These are phyloP conservation scores for Gymnarchus niloticus DNA, from an alignment of 2,113 vertebrate species.

Conservation along the genomic window DNA sequence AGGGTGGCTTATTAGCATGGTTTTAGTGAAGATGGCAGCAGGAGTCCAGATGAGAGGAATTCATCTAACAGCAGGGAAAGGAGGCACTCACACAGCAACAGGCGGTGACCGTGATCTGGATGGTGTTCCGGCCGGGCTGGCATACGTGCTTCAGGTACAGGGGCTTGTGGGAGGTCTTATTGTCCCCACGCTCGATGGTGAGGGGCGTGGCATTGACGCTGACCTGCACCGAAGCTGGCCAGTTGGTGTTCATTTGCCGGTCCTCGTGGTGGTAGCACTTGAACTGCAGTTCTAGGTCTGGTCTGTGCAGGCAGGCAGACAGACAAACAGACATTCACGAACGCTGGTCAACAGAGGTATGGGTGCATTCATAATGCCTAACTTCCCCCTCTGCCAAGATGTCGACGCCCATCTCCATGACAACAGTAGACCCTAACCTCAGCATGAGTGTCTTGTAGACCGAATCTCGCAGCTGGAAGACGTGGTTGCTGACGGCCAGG, in stretches of 20 bases:
- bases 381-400: neutral
- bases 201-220: conserved; percentile 87
- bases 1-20: too few relatives aligned
- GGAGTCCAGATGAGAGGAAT: neutral
- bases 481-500: conserved; percentile 89
- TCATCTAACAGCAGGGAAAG: too few relatives aligned
- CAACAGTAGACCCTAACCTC: conserved; percentile 58
- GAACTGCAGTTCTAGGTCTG: conserved; percentile 90
- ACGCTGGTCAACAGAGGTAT: neutral
- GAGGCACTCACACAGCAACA: conserved; percentile 81
- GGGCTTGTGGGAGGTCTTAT: conserved; percentile 91
- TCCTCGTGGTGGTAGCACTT: conserved; percentile 94
- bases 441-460: conserved; percentile 89
- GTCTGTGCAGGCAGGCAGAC: conserved; percentile 52
- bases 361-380: neutral
- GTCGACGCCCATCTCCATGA: neutral
- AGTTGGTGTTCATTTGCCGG: conserved; percentile 92
- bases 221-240: conserved; percentile 89
- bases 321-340: neutral
- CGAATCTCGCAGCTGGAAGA: conserved; percentile 84
- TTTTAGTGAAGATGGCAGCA: too few relatives aligned
- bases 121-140: conserved; percentile 87
- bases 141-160: conserved; percentile 89
- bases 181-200: conserved; percentile 84
- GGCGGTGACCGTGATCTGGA: conserved; percentile 92